These are phyloP conservation scores for Coilia nasus DNA, from an alignment of 2,797 vertebrate species.

Conservation along the genomic window DNA sequence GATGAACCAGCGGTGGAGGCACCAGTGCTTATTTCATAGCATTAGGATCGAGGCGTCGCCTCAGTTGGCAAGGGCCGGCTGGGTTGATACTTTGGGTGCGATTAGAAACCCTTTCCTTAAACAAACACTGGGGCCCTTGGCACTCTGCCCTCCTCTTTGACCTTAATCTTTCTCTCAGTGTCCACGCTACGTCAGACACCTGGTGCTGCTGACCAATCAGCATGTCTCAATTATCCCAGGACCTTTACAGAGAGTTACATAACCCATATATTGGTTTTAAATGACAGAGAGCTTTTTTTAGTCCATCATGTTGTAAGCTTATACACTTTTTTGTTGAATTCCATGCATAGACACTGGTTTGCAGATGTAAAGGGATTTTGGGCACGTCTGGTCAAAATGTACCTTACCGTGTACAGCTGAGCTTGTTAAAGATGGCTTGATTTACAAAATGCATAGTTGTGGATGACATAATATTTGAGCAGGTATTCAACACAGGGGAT, in stretches of 20 bases:
- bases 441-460: too few species aligned
- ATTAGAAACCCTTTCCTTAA: conserved; percentile 32
- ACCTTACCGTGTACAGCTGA: too few species aligned
- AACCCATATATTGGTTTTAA: not conserved
- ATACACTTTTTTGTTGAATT: not conserved
- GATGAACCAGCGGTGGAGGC: not conserved
- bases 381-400: too few species aligned
- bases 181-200: not conserved
- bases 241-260: not conserved
- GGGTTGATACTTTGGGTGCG: conserved; percentile 6
- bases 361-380: too few species aligned
- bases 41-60: not conserved
- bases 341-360: not conserved
- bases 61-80: conserved; percentile 6
- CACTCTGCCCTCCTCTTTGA: not conserved
- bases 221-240: not conserved
- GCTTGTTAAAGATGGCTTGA: too few species aligned
- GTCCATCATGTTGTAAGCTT: not conserved
- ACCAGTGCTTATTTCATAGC: not conserved
- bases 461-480: too few species aligned
- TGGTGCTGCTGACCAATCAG: conserved; percentile 1
- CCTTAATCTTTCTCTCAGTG: conserved; percentile 23
- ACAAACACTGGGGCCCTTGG: conserved; percentile 17
- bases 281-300: not conserved
- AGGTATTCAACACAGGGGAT: too few species aligned